Base-by-base conservation (phyloP, 2,888 invertebrate species). In the Mechanitis messenoides region DNA sequence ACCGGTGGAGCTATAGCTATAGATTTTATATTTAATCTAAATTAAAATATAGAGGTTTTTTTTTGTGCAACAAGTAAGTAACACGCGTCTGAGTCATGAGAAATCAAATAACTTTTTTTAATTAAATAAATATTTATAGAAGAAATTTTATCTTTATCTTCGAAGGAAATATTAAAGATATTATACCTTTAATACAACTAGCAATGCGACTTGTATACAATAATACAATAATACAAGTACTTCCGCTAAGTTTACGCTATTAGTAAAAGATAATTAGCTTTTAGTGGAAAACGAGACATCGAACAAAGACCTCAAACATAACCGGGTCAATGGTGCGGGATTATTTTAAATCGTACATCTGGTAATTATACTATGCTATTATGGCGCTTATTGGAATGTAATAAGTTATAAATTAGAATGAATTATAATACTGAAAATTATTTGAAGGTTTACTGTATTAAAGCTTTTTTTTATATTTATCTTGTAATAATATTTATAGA, bases 291-390 rank as follows among this genome's bases (percentile, higher is more conserved):
- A 55, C 61, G 45, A 58, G 6, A 53, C 60, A 59, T 59, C 67
- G 70, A 68, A 57, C 68, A 68, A 71, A 72, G 72, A 70, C 72
- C 73, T 72, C 68, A 67, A 60, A 57, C 55, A 65, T 63, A 74
- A 71, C 67, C 64, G 68, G 75, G 76, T 75, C 77, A 77, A 74
- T 76, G 77, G 63, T 69, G 62, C 63, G 63, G 62, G 62, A 67
- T 70, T 68, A 72, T 71, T 70, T 72, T 68, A 66, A 67, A 68
- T 58, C 55, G 58, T 62, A 60, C 55, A 67, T 45, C 61, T 58
- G 55, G 58, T 63, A 56, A 60, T 56, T 63, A 53, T 20, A 45
- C 31, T 58, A 56, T 5, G 53, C 60, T 42, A 63, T 58, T 58
- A 11, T 60, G 53, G 46, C 20, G 58, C 55, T 59, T 66, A 66